Evolutionary conservation across 2,797 vertebrate genomes (phyloP).

Genomic region (Alcedo atthis): DNA sequence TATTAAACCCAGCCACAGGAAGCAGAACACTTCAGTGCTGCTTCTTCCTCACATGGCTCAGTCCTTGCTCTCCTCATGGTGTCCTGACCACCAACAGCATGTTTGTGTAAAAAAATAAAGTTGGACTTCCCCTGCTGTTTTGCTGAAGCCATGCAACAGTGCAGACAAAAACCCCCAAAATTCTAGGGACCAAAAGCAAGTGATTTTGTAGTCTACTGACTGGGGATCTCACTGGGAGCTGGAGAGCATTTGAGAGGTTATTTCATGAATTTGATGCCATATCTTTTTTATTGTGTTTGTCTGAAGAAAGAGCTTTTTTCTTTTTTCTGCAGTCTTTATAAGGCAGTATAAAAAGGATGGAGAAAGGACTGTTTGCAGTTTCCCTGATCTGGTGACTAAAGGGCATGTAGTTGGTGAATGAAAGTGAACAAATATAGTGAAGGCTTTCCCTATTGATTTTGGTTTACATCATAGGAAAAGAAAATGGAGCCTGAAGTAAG

Average conservation of each 20-base stretch:
- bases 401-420: neutral
- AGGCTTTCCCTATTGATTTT: neutral
- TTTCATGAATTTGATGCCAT: neutral
- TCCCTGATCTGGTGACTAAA: rapidly evolving
- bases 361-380: neutral
- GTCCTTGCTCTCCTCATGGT: neutral
- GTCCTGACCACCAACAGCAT: neutral
- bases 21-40: neutral
- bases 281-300: neutral
- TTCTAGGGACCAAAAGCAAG: neutral
- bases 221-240: neutral
- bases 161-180: neutral
- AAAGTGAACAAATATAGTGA: neutral
- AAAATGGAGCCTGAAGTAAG: neutral
- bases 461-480: neutral
- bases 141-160: neutral
- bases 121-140: neutral
- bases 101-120: neutral
- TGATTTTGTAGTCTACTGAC: neutral
- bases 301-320: neutral
- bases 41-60: neutral
- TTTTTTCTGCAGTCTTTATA: neutral
- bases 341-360: neutral
- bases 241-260: rapidly evolving
- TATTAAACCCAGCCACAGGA: neutral